Evolutionary conservation across 2,113 vertebrate genomes (phyloP), one percentile per base, ranked within the genome.

Genomic region (Natator depressus): DNA sequence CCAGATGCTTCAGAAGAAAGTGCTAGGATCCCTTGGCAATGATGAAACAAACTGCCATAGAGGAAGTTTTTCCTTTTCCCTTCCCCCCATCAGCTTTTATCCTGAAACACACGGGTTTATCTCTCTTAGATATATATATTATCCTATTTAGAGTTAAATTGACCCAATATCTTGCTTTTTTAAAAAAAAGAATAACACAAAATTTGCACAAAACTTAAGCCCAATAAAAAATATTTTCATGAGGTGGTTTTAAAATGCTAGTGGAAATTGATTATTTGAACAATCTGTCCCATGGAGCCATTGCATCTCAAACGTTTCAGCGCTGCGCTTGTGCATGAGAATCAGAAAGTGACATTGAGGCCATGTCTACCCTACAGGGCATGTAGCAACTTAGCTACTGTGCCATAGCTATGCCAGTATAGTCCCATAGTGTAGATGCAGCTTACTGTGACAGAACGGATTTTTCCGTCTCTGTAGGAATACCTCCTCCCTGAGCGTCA

Each of bases 1-100:
- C 85, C 90, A 78, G 90, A 92, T 92, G 82, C 89, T 95, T 95
- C 72, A 84, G 38, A 54, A 87, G 80, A 54, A 93, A 76, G 53
- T 89, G 75, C n/a, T 81, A 87, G 81, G 89, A 83, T 91, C 81
- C 46, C 72, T 93, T 90, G 69, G 82, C 49, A 80, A 46, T 95
- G 93, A 84, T 1, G 8, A 81, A 96, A 94, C 57, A 91, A 92
- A 88, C 79, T 94, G 79, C 82, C 84, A 76, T 88, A 89, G 90
- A 91, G 83, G 89, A 94, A 89, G 96, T 88, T 1, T 3, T 78
- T 47, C 12, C 14, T 72, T 72, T 81, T 8, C 46, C 38, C 81
- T 38, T 10, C 88, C 69, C 1, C 0, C 87, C 89, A 38, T 86
- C 72, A 81, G 84, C 94, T 94, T 49, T 5, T 57, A 38, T 90